Evolutionary conservation across 2,888 invertebrate species (phyloP).

Genomic region (Yponomeuta sedellus): DNA sequence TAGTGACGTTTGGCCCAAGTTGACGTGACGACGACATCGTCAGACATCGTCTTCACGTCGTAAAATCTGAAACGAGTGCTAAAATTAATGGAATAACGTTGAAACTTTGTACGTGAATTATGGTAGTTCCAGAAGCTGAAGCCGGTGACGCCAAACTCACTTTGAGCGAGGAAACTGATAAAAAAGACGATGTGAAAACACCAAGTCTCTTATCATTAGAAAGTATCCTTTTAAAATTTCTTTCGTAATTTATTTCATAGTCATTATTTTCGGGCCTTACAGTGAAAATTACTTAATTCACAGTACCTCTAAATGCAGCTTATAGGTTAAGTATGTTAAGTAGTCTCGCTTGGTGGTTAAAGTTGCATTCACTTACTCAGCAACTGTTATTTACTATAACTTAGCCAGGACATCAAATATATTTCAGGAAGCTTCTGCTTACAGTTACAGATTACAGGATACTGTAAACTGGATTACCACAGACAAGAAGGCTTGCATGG

Average conservation of each 20-base stretch:
- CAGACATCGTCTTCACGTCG: constrained; percentile 18
- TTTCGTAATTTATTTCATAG: not conserved
- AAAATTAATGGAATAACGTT: constrained; percentile 6
- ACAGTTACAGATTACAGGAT: too few species aligned
- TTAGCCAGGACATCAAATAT: too few species aligned
- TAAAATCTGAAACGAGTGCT: constrained; percentile 5
- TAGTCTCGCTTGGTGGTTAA: too few species aligned
- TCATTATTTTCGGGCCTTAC: not conserved
- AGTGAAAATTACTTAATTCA: too few species aligned
- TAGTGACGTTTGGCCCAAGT: too few species aligned
- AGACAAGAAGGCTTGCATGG: too few species aligned
- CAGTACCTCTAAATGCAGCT: too few species aligned
- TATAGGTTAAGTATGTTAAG: too few species aligned
- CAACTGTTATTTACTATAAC: too few species aligned
- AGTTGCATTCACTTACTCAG: too few species aligned
- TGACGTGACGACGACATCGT: not conserved
- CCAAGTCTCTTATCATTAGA: constrained; percentile 65
- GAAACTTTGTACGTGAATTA: constrained; percentile 26
- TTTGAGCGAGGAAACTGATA: constrained; percentile 43
- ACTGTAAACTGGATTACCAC: too few species aligned
- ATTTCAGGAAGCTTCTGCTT: too few species aligned
- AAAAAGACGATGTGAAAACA: constrained; percentile 47
- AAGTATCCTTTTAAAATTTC: constrained; percentile 70
- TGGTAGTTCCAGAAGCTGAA: constrained; percentile 62
- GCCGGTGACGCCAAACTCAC: constrained; percentile 52